These are phyloP conservation scores for Desmodus rotundus DNA, from an alignment of 2,113 vertebrate species.

Conservation along the genomic window DNA sequence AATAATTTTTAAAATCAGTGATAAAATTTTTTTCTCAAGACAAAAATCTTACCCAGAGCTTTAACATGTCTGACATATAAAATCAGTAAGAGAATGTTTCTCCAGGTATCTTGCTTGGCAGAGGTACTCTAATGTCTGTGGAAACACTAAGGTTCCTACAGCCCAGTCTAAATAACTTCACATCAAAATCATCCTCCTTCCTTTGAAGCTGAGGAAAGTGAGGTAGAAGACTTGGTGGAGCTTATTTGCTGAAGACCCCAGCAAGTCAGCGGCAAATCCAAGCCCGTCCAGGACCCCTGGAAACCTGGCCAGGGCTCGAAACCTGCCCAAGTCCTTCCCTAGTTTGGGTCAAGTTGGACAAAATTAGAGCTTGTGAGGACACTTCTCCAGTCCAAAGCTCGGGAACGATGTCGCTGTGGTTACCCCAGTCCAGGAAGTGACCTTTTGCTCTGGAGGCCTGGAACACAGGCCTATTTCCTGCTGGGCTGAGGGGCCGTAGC, in stretches of 20 bases:
- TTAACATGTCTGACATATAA: neutral
- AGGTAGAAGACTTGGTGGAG: neutral
- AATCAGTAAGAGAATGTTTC: neutral
- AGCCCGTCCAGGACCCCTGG: rapidly evolving
- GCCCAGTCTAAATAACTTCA: neutral
- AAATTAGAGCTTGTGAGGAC: neutral
- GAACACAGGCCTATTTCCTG: neutral
- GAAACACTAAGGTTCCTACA: neutral
- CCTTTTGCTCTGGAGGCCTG: neutral
- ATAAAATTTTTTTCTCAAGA: neutral
- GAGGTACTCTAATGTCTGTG: neutral
- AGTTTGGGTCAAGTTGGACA: neutral
- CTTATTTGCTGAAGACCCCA: neutral
- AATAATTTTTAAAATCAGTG: neutral
- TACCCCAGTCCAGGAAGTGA: neutral
- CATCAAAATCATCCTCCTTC: neutral
- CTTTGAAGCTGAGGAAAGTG: neutral
- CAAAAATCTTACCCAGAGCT: neutral
- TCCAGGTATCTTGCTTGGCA: neutral
- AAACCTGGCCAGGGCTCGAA: neutral
- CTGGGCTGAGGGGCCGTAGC: neutral
- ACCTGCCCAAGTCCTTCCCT: neutral
- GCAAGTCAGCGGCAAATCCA: rapidly evolving
- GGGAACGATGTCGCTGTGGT: neutral
- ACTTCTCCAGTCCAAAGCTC: neutral